Evolutionary conservation across 2,888 invertebrate species (phyloP), one percentile per base, ranked within the genome.

Genomic region (Stenodema calcarata): DNA sequence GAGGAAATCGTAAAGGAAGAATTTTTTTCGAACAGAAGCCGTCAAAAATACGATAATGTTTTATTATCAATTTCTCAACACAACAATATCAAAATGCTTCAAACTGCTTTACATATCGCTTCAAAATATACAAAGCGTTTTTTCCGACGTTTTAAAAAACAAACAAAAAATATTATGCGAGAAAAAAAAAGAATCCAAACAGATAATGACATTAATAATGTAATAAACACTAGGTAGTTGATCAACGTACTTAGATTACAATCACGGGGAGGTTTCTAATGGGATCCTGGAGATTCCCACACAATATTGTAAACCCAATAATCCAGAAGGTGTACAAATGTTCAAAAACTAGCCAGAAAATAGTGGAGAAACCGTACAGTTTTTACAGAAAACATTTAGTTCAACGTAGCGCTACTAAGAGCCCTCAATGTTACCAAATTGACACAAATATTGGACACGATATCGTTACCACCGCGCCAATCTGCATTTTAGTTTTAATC

Each of bases 101-200:
- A 86, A 86, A 86, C 86, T 50, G 86, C 86, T 86, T 86, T 78
- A 54, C 86, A 86, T 86, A 86, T 86, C 86, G 70, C 62, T 86
- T n/a, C 76, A 75, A 78, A 78, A 86, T 86, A 86, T 44, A 86
- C 84, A 86, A 86, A 86, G 86, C 86, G 86, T 86, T 86, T 78
- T 69, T n/a, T 23, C 35, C 73, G 73, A 73, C 30, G 73, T 62
- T 62, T 62, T 62, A 4, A 62, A 12, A 62, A 50, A 62, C 23
- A 62, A 23, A 62, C 7, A 35, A 35, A 7, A n/a, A n/a, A n/a
- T n/a, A n/a, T n/a, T n/a, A 62, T 62, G 62, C 62, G 62, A 62
- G 12, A 44, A 78, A 44, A 42, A n/a, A n/a, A n/a, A n/a, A n/a
- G n/a, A n/a, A 14, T 78, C 44, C 44, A 44, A 44, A 78, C 44